phyloP scores from a whole-genome alignment of 2,113 vertebrate genomes.

The Athene noctua region DNA sequence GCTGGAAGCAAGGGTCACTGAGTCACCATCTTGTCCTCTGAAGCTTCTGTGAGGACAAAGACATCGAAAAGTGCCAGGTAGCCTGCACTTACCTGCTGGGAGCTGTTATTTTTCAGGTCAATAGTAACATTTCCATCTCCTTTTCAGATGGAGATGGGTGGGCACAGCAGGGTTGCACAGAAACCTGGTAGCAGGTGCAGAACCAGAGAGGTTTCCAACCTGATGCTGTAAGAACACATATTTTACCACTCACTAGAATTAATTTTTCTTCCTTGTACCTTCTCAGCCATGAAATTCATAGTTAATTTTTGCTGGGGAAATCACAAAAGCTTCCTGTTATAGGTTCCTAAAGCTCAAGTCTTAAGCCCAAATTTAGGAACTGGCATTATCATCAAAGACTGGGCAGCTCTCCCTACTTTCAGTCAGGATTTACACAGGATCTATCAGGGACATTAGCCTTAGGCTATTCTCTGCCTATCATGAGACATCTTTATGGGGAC shows the following conservation, averaged over 20 bases:
- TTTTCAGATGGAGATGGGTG: neutral
- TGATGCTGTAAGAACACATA: accelerated
- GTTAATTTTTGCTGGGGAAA: neutral
- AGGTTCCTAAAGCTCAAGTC: accelerated
- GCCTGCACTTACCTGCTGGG: neutral
- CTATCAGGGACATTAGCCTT: neutral
- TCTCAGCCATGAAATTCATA: neutral
- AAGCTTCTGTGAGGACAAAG: neutral
- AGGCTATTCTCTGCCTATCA: neutral
- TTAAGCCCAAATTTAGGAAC: neutral
- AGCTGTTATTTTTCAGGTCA: neutral
- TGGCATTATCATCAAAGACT: neutral
- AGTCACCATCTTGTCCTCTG: neutral
- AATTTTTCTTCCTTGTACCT: neutral
- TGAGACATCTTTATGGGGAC: neutral
- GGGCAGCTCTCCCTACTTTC: neutral
- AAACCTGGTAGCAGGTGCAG: neutral
- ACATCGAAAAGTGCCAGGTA: neutral
- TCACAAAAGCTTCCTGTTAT: neutral
- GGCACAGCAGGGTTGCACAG: neutral
- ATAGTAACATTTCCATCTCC: neutral
- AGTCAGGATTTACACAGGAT: neutral
- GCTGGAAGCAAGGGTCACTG: neutral
- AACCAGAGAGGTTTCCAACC: neutral
- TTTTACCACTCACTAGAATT: neutral